phyloP scores from a whole-genome alignment of 1,140 invertebrate species.

The Vanessa tameamea region DNA sequence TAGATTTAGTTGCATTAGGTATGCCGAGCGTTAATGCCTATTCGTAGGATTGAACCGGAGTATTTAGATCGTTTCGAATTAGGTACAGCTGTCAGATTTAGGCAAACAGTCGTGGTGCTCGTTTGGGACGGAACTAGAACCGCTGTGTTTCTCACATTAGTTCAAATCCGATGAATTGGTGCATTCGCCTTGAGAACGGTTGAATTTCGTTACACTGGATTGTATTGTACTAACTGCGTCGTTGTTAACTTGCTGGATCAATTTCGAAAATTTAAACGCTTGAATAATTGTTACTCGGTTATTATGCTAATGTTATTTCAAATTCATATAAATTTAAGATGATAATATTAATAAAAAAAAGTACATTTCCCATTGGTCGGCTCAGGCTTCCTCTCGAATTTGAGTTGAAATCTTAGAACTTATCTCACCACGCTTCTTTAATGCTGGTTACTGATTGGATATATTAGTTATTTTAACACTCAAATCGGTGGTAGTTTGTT shows the following conservation, averaged over 20 bases:
- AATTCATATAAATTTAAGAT: too few relatives aligned
- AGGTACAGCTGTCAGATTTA: constrained; percentile 72
- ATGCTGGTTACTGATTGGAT: too few relatives aligned
- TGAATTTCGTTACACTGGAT: constrained; percentile 41
- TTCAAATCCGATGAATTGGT: constrained; percentile 67
- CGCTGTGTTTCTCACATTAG: constrained; percentile 72
- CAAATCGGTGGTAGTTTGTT: too few relatives aligned
- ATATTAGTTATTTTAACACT: too few relatives aligned
- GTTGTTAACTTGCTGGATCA: constrained; percentile 39
- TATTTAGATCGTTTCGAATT: constrained; percentile 61
- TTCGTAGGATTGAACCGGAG: constrained; percentile 39
- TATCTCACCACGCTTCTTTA: too few relatives aligned
- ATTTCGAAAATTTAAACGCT: constrained; percentile 22
- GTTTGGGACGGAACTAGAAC: constrained; percentile 52
- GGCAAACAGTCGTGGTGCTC: constrained; percentile 60
- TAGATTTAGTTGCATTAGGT: constrained; percentile 22
- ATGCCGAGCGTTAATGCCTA: constrained; percentile 33
- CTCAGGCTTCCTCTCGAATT: too few relatives aligned
- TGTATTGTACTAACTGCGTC: constrained; percentile 41
- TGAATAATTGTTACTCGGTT: constrained; percentile 10
- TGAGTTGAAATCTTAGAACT: too few relatives aligned
- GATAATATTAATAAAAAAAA: too few relatives aligned
- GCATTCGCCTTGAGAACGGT: constrained; percentile 51
- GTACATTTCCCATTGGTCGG: too few relatives aligned
- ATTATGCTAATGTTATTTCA: not conserved